Evolutionary conservation across 2,888 invertebrate species (phyloP).

Genomic region (Lycia hirtaria): DNA sequence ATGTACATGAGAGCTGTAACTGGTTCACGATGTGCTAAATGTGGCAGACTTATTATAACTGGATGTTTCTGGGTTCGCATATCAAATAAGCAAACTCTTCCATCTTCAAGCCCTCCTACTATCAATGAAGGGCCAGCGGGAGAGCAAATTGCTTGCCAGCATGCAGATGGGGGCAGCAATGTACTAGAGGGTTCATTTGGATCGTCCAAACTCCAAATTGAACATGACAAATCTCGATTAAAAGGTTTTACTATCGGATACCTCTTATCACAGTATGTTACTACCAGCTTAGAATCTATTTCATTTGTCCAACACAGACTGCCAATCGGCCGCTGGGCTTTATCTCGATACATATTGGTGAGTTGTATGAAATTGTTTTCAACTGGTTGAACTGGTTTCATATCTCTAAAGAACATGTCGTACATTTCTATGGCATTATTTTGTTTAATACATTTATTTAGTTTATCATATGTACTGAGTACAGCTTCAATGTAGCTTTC

Average conservation of each 20-base stretch:
- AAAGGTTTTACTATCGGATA: conserved; percentile 45
- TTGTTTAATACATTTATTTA: conserved; percentile 88
- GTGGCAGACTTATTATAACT: conserved; percentile 85
- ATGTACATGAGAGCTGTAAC: conserved; percentile 84
- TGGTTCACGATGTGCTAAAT: conserved; percentile 74
- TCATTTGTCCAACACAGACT: conserved; percentile 89
- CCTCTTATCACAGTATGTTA: conserved; percentile 82
- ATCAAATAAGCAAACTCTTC: conserved; percentile 87
- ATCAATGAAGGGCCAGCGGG: conserved; percentile 51
- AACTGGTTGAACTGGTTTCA: conserved; percentile 70
- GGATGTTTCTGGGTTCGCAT: conserved; percentile 90
- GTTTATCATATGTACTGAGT: conserved; percentile 74
- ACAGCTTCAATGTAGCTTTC: conserved; percentile 88
- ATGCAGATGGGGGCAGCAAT: conserved; percentile 54
- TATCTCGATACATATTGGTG: conserved; percentile 87
- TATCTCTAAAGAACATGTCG: conserved; percentile 88
- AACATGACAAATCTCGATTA: conserved; percentile 80
- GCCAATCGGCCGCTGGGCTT: conserved; percentile 71
- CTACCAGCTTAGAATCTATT: conserved; percentile 85
- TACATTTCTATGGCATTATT: conserved; percentile 92
- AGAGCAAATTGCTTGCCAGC: conserved; percentile 62
- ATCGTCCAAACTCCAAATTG: conserved; percentile 87
- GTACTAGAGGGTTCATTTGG: conserved; percentile 45
- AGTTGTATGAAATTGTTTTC: conserved; percentile 82
- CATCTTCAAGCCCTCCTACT: conserved; percentile 62